These are phyloP conservation scores for Neodiprion virginianus DNA, from an alignment of 1,140 invertebrate genomes.

Conservation along the genomic window DNA sequence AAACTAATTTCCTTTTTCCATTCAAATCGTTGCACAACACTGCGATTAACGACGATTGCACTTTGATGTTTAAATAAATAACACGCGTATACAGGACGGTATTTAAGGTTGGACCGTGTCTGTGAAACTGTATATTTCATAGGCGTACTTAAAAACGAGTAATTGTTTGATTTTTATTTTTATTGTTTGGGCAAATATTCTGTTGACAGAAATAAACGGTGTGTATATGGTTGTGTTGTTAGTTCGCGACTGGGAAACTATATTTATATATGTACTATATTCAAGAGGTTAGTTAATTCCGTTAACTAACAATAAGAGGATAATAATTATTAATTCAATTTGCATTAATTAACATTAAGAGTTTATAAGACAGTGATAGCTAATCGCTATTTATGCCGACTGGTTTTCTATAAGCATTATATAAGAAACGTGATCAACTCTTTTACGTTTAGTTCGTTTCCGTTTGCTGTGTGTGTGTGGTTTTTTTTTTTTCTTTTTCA, in stretches of 20 bases:
- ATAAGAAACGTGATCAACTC: not conserved
- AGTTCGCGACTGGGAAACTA: conserved; percentile 1
- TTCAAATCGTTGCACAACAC: too few relatives aligned
- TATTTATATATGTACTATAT: not conserved
- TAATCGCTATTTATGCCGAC: not conserved
- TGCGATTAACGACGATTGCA: too few relatives aligned
- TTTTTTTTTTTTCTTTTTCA: too few relatives aligned
- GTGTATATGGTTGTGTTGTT: not conserved
- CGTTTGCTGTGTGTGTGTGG: too few relatives aligned
- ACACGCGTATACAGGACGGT: conserved; percentile 18
- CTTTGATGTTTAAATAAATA: conserved; percentile 17
- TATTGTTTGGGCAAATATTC: conserved; percentile 16
- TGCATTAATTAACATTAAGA: not conserved
- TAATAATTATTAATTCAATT: not conserved
- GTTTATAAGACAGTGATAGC: not conserved
- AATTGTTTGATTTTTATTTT: conserved; percentile 19
- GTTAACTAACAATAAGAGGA: too few relatives aligned
- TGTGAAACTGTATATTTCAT: not conserved
- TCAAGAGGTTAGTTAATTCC: not conserved
- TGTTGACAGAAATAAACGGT: conserved; percentile 3
- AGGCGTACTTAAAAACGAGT: conserved; percentile 25
- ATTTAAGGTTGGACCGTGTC: not conserved
- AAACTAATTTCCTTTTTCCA: not conserved
- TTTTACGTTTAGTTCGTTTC: not conserved
- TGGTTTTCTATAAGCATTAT: not conserved